A percentile compares a stretch with the other conserved stretches of the same genome.
phyloP scores from a whole-genome alignment of 1,140 invertebrate genomes.

The Akabosia matsudoensis region DNA sequence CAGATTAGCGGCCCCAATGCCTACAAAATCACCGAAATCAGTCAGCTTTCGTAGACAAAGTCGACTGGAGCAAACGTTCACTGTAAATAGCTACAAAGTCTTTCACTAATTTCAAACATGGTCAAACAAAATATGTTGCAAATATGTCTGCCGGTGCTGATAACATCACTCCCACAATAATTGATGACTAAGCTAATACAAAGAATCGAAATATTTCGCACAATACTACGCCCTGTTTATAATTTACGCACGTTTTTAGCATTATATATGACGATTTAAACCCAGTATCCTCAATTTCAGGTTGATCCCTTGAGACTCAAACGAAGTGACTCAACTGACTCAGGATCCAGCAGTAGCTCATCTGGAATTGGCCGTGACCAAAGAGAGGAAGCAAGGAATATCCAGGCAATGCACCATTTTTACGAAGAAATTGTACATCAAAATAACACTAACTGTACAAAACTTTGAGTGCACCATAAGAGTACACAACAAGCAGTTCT shows the following conservation, averaged over 20 bases:
- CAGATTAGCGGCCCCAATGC: slow-evolving; percentile 13
- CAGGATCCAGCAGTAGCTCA: slow-evolving; percentile 32
- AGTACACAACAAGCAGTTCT: no score
- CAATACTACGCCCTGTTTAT: no score
- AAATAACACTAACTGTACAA: not conserved
- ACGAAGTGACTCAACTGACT: slow-evolving; percentile 39
- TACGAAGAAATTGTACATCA: not conserved
- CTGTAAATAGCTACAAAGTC: not conserved
- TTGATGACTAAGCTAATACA: no score
- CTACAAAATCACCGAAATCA: slow-evolving; percentile 44
- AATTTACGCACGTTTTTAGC: no score
- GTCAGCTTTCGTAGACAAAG: slow-evolving; percentile 46
- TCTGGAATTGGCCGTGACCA: slow-evolving; percentile 32
- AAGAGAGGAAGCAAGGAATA: slow-evolving; percentile 32
- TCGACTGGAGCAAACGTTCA: slow-evolving; percentile 35
- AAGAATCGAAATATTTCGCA: no score
- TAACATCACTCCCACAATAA: no score
- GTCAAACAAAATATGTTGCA: no score
- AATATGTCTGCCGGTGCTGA: not conserved
- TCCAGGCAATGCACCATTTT: slow-evolving; percentile 40
- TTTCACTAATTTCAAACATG: not conserved
- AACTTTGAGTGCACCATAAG: no score
- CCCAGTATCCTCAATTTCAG: no score
- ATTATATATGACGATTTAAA: no score
- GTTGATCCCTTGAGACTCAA: slow-evolving; percentile 35